Percentiles rank a stretch among this genome's conserved stretches.
Conservation (phyloP, 2,888 invertebrate species). For the Tipula unca region DNA sequence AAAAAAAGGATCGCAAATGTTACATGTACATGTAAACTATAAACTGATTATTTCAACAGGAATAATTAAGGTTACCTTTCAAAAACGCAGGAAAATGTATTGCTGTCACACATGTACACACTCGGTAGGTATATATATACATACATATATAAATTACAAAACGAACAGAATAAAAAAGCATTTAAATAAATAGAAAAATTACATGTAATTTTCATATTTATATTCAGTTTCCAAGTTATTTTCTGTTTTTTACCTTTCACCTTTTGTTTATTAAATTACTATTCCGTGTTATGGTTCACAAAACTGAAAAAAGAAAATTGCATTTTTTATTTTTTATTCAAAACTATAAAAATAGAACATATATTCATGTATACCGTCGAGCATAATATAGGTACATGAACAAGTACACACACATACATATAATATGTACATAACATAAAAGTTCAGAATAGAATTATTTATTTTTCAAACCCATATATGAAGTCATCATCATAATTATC, state of each 20-base stretch:
- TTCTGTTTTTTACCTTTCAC: neutral
- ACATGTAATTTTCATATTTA: neutral
- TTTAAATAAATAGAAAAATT: constrained; percentile 2
- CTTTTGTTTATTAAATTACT: neutral
- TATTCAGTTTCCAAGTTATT: neutral
- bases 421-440: neutral
- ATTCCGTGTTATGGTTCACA: neutral
- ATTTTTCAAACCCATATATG: neutral
- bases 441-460: neutral
- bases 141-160: neutral
- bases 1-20: neutral
- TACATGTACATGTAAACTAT: neutral
- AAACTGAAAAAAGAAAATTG: neutral
- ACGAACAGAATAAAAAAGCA: neutral
- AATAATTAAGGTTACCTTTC: neutral
- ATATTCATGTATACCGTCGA: neutral
- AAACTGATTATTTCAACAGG: neutral
- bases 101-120: neutral
- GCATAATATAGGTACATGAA: neutral
- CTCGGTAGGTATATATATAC: neutral
- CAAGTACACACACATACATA: neutral
- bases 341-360: neutral
- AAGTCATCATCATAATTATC: neutral
- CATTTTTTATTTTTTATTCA: neutral
- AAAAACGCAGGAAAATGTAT: neutral